Evolutionary conservation across 2,888 invertebrate species (phyloP).

Genomic region (Colostygia pectinataria): DNA sequence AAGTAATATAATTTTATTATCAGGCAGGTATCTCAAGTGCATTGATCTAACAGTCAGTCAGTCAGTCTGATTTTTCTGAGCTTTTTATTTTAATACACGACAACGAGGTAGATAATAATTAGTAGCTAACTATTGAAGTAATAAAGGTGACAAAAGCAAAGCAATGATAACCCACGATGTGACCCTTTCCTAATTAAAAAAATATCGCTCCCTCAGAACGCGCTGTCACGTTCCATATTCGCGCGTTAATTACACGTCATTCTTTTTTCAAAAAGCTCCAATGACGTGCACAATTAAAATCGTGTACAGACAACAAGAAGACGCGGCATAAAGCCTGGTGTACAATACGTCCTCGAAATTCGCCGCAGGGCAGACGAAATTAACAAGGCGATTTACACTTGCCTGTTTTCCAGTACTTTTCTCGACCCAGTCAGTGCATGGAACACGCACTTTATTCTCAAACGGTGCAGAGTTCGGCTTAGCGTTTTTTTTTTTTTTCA

Average conservation of each 20-base stretch:
- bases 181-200: constrained; percentile 75
- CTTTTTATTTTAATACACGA: too few relatives aligned
- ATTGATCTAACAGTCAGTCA: too few relatives aligned
- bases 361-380: constrained; percentile 81
- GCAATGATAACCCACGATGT: constrained; percentile 27
- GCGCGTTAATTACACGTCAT: constrained; percentile 83
- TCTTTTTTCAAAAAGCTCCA: constrained; percentile 83
- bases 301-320: constrained; percentile 81
- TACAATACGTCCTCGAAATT: constrained; percentile 83
- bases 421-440: constrained; percentile 50
- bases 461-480: constrained; percentile 38
- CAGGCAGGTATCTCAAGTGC: too few relatives aligned
- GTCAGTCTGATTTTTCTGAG: too few relatives aligned
- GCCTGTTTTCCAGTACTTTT: constrained; percentile 75
- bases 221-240: constrained; percentile 82
- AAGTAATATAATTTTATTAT: too few relatives aligned
- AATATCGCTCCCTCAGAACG: constrained; percentile 75
- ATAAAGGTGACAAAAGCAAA: constrained; percentile 32
- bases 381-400: constrained; percentile 84
- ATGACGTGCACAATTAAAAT: constrained; percentile 83
- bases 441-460: constrained; percentile 51
- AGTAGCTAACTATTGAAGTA: neutral
- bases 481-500: constrained; percentile 50
- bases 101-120: too few relatives aligned
- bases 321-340: constrained; percentile 80